Base-by-base conservation (phyloP, 64 coral and sea anemone genomes). In the Stylophora pistillata region DNA sequence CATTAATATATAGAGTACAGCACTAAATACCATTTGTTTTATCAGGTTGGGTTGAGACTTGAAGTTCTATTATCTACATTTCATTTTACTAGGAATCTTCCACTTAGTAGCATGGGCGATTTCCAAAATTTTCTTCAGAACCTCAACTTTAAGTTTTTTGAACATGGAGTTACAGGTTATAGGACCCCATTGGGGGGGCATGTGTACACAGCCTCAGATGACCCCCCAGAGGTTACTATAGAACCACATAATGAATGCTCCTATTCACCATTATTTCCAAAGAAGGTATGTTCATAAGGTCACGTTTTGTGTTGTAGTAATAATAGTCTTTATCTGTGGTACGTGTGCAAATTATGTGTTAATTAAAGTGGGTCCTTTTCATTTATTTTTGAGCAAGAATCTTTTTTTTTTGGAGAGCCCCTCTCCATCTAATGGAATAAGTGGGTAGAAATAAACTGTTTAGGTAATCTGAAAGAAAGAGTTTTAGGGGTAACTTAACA, bases 161-260 rank as follows among this genome's bases (percentile, higher is more conserved):
- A 79, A 79, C 77, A 79, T 79, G 77, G 77, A 31, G 77, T 79
- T 30, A 79, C 56, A 31, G 77, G 77, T 59, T 79, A 79, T 14
- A 79, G 77, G 27, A 79, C 77, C 55, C 77, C 53, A 2, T 14
- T 52, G 37, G 68, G 69, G 15, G 69, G 47, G 1, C 55, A 75
- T 56, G 73, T 81, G 4, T 91, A 63, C 41, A 60, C 71, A 74
- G 79, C 89, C 15, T 75, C 69, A 21, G 55, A 65, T 85, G 89
- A 91, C 56, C 78, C 79, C 72, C 70, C 79, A 27, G 89, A 53
- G 16, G 56, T 76, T 17, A 75, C 30, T 15, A 85, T 91, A n/a
- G 89, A 91, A 84, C 89, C 89, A 14, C 89, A 91, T 71, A 91
- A 85, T 64, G 89, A 91, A 53, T 61, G 72, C 30, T 64, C 89